Evolutionary conservation across 2,888 invertebrate species (phyloP).

Genomic region (Eilema depressum): DNA sequence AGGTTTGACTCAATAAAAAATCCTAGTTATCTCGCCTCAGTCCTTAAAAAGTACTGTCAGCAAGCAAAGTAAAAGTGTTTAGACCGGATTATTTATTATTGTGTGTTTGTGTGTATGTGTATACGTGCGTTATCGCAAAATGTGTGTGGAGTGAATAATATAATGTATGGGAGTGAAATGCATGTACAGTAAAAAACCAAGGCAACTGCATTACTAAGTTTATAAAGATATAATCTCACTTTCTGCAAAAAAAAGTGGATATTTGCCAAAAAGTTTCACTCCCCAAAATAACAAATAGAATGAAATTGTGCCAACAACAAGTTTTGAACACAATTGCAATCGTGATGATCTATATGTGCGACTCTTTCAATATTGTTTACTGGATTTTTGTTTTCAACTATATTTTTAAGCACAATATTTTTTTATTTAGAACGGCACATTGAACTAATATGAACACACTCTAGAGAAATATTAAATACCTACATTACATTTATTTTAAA

Average conservation of each 20-base stretch:
- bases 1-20: too few species aligned
- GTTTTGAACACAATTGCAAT: neutral
- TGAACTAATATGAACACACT: too few species aligned
- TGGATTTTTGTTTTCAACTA: neutral
- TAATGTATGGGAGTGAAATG: neutral
- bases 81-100: too few species aligned
- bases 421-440: too few species aligned
- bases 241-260: constrained; percentile 43
- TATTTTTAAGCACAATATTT: neutral
- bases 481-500: too few species aligned
- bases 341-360: neutral
- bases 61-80: too few species aligned
- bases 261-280: constrained; percentile 40
- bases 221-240: constrained; percentile 25
- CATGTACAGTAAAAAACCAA: neutral
- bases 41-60: too few species aligned
- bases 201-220: neutral
- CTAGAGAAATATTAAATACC: too few species aligned
- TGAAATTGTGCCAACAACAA: constrained; percentile 35
- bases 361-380: neutral
- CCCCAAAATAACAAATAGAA: constrained; percentile 29
- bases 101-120: too few species aligned
- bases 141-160: neutral
- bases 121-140: neutral
- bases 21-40: too few species aligned